Base-by-base conservation (phyloP, 2,113 vertebrate species). In the Dicrurus megarhynchus region DNA sequence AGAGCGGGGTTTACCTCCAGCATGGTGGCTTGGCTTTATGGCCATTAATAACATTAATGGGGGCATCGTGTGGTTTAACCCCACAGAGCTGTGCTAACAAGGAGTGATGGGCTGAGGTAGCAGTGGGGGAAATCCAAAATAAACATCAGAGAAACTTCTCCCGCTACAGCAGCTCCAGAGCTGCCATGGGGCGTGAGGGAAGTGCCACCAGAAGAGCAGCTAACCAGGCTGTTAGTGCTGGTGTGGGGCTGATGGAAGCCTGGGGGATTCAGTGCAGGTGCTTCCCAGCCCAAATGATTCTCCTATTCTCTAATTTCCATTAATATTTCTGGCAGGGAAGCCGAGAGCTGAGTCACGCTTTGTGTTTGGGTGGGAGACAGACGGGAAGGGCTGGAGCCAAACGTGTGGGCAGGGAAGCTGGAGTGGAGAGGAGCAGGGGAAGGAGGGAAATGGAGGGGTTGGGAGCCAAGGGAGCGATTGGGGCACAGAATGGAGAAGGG, bases 301-400 rank as follows among this genome's bases (percentile, higher is more conserved):
- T 95, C 61, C 84, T 50, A 32, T 71, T 96, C 95, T 89, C 81
- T 96, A 79, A 96, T 97, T 94, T 50, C 97, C 88, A 84, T 97
- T 90, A 97, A 97, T 97, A 82, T 94, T 97, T 88, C 97, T 97
- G 95, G 75, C 73, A 85, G 90, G 83, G 79, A 92, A 96, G 95
- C 64, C 27, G 50, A 35, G 93, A 91, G 94, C 94, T 95, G 95
- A 95, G 93, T 90, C 95, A 81, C 49, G 28, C 93, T 93, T 86
- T 92, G 87, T 97, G 91, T 97, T 96, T 96, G 96, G 97, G 97
- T 97, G 93, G 95, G 79, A 94, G 92, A 95, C 93, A 96, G 94
- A 96, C 96, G 61, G 96, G 86, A 96, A 79, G 11, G 95, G 93
- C 84, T 78, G 91, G 95, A 97, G 96, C 94, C 91, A 96, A 97